Conservation (phyloP, 1,140 invertebrate species). For the Amyelois transitella region DNA sequence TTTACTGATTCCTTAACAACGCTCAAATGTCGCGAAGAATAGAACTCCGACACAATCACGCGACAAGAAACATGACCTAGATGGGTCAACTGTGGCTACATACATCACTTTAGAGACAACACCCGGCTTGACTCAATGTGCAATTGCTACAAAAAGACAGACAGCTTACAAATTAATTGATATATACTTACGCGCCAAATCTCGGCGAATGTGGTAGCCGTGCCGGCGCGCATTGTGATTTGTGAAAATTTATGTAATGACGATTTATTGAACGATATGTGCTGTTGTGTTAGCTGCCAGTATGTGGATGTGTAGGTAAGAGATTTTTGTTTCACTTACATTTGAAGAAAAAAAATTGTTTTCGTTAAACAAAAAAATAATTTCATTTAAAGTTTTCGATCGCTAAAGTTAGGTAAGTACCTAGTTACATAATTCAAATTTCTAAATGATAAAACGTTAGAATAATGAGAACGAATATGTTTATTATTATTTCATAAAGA, state of each 20-base stretch:
- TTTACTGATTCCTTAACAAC: too few species aligned
- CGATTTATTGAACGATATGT: background rate
- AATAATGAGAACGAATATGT: too few species aligned
- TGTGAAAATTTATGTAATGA: background rate
- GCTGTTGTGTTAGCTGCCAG: background rate
- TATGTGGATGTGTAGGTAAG: background rate
- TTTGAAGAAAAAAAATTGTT: too few species aligned
- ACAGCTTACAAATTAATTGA: conserved; percentile 45
- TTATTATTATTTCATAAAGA: too few species aligned
- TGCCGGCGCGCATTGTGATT: background rate
- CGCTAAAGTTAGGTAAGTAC: too few species aligned
- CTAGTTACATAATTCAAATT: too few species aligned
- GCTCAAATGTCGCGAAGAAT: background rate
- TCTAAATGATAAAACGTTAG: too few species aligned
- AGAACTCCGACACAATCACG: background rate
- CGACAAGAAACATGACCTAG: background rate
- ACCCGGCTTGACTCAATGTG: conserved; percentile 19
- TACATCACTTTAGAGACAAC: background rate
- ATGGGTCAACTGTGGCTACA: background rate
- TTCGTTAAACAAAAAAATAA: too few species aligned
- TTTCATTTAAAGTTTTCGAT: too few species aligned
- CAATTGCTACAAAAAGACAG: background rate
- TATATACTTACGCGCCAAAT: conserved; percentile 45
- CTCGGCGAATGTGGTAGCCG: conserved; percentile 21
- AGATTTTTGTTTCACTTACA: background rate